Evolutionary conservation across 2,888 invertebrate species (phyloP), one percentile per base, ranked within the genome.

Genomic region (Parnassius smintheus): DNA sequence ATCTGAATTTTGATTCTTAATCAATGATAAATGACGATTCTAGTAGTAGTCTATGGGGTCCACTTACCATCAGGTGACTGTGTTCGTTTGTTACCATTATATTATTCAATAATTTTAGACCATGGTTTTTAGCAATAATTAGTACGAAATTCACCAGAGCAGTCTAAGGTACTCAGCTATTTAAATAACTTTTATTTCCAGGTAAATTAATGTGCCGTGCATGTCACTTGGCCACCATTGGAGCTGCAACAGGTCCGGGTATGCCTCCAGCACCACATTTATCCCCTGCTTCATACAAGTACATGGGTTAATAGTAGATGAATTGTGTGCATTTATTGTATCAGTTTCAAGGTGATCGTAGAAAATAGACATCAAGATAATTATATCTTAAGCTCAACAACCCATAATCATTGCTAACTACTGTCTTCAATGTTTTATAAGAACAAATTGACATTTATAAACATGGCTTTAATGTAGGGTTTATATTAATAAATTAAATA

Each of bases 191-290:
- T 49, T 18, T 56, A 50, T 55, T 66, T 71, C 44, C 96, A 76
- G 97, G 97, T 9, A 96, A 96, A 74, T 92, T 99, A 68, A 95
- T 99, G 92, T 99, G 99, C 82, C 96, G 98, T 63, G 94, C 95
- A 63, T 99, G 99, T 86, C 99, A 99, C 88, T 94, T 99, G 78
- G 94, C 96, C 73, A 94, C 96, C 70, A 93, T 96, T 68, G 93
- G 94, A 44, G 90, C 93, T 59, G 92, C 94, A 65, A 91, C 95
- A 58, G 94, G 95, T 52, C 93, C 94, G 46, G 94, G 95, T n/a
- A 92, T 93, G 75, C 94, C 95, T 66, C 95, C 96, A 69, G 95
- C 96, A 81, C 96, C 96, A 56, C 96, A 96, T 66, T 96, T 96
- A 65, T 94, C 96, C 13, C 92, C 92, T 53, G 97, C 96, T 66